Evolutionary conservation across 2,797 vertebrate genomes (phyloP).

Genomic region (Cephalopachus bancanus): DNA sequence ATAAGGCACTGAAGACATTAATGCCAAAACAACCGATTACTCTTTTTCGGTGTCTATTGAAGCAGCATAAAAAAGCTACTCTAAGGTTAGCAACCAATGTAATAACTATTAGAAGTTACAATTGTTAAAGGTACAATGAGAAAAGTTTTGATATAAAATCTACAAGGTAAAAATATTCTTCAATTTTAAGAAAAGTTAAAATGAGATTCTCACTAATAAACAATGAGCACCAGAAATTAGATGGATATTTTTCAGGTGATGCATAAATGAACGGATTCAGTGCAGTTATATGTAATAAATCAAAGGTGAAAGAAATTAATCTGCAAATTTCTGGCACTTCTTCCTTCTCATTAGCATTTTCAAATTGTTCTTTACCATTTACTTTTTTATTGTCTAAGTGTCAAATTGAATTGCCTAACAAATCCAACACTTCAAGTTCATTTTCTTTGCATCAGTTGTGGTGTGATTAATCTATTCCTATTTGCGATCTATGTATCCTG

Average conservation of each 20-base stretch:
- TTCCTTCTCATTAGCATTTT: background rate
- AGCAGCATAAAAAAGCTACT: constrained; percentile 14
- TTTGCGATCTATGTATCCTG: background rate
- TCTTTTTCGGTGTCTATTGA: constrained; percentile 18
- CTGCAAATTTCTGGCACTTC: background rate
- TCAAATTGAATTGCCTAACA: background rate
- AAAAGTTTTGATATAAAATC: constrained; percentile 49
- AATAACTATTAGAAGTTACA: background rate
- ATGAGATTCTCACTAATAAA: background rate
- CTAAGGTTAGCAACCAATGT: background rate
- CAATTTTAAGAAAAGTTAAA: constrained; percentile 32
- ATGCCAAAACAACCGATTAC: background rate
- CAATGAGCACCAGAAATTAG: background rate
- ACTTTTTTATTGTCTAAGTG: background rate
- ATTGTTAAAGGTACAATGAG: constrained; percentile 32
- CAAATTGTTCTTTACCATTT: background rate
- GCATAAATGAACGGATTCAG: background rate
- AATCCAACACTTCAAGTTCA: background rate
- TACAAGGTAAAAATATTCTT: constrained; percentile 3
- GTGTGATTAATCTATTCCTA: background rate
- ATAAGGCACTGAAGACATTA: constrained; percentile 27
- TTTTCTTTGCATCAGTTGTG: background rate
- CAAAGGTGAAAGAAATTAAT: constrained; percentile 4
- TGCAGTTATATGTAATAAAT: constrained; percentile 15
- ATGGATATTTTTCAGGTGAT: background rate